Conservation (phyloP, 2,797 vertebrate species). For the Enteromius fasciolatus region DNA sequence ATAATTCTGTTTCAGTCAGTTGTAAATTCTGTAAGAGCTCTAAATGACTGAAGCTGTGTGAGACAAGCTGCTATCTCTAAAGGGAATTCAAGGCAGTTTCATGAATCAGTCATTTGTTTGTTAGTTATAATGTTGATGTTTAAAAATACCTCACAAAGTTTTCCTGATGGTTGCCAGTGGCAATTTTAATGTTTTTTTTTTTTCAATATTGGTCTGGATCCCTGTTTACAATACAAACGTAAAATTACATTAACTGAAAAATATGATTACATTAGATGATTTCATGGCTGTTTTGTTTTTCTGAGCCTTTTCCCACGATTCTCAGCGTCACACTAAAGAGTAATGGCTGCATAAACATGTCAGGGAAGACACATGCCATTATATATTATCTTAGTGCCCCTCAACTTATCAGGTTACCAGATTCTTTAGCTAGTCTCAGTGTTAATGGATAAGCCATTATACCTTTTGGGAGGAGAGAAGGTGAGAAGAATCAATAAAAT, state of each 20-base stretch:
- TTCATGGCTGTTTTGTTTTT: constrained; percentile 10
- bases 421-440: neutral
- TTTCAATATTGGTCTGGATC: too few species aligned
- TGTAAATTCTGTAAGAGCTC: neutral
- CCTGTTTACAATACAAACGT: too few species aligned
- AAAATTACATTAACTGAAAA: neutral
- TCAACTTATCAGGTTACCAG: constrained; percentile 19
- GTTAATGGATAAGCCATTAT: constrained; percentile 37
- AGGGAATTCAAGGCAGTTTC: neutral
- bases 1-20: neutral
- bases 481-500: constrained; percentile 28
- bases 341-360: constrained; percentile 48
- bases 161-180: neutral
- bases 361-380: constrained; percentile 16
- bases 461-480: constrained; percentile 36
- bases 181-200: too few species aligned
- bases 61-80: neutral
- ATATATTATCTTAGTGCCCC: constrained; percentile 13
- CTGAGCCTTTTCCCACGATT: constrained; percentile 28
- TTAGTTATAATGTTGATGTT: neutral
- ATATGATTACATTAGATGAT: neutral
- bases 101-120: neutral
- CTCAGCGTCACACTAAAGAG: constrained; percentile 6
- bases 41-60: neutral
- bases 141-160: neutral